Evolutionary conservation across 2,888 invertebrate genomes (phyloP).

Genomic region (Rugalucina vietnamica): DNA sequence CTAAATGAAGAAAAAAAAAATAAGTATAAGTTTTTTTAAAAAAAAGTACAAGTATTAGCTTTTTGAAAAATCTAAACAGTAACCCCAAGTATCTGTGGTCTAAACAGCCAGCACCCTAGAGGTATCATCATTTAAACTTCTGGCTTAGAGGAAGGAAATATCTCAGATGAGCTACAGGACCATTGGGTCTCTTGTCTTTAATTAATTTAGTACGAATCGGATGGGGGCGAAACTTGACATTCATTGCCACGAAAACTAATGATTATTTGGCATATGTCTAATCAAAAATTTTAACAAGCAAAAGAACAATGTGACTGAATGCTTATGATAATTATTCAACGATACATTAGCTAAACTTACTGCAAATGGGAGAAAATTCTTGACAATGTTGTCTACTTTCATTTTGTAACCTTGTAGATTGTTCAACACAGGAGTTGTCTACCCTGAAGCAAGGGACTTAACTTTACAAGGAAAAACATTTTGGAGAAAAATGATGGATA

Average conservation of each 20-base stretch:
- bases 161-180: too few species aligned
- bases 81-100: too few species aligned
- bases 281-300: too few species aligned
- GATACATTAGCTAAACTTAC: neutral
- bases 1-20: too few species aligned
- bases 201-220: neutral
- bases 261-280: neutral
- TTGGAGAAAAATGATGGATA: slow-evolving; percentile 26
- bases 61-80: too few species aligned
- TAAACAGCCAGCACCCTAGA: too few species aligned
- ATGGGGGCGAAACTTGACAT: neutral
- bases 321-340: neutral
- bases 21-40: too few species aligned
- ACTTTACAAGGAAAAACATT: neutral
- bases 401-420: neutral
- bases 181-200: too few species aligned
- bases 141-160: too few species aligned
- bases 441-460: neutral
- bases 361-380: neutral
- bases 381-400: neutral
- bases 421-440: neutral
- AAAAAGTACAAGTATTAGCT: too few species aligned
- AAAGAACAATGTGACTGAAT: neutral
- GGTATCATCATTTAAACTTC: too few species aligned
- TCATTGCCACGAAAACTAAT: neutral